These are phyloP conservation scores for Channa maculata DNA, from an alignment of 2,113 vertebrate genomes.

Conservation along the genomic window DNA sequence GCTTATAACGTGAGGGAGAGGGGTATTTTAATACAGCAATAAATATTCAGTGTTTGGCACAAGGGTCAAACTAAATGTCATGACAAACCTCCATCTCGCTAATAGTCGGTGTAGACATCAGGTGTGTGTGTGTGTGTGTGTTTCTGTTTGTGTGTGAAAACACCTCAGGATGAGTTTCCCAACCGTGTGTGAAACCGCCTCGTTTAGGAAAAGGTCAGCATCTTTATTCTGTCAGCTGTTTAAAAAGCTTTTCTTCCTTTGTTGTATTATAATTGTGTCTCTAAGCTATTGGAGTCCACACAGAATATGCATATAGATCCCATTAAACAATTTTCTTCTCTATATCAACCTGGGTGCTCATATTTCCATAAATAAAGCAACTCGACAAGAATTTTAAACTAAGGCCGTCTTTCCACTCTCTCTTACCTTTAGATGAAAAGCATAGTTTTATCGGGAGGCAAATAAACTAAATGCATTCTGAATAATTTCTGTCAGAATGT, in stretches of 20 bases:
- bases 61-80: slow-evolving; percentile 76
- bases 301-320: slow-evolving; percentile 30
- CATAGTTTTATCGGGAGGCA: background rate
- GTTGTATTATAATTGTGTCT: slow-evolving; percentile 64
- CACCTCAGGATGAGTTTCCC: slow-evolving; percentile 48
- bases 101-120: slow-evolving; percentile 44
- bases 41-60: slow-evolving; percentile 76
- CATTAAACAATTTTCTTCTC: slow-evolving; percentile 34
- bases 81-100: slow-evolving; percentile 57
- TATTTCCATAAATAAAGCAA: slow-evolving; percentile 40
- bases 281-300: slow-evolving; percentile 19
- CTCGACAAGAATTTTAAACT: background rate
- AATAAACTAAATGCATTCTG: background rate
- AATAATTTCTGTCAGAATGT: background rate
- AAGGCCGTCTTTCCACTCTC: background rate
- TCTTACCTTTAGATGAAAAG: background rate
- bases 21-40: slow-evolving; percentile 70
- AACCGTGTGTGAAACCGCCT: slow-evolving; percentile 45
- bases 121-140: slow-evolving; percentile 7
- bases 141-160: background rate
- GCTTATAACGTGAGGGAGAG: slow-evolving; percentile 34
- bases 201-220: slow-evolving; percentile 73
- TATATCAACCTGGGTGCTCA: background rate
- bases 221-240: slow-evolving; percentile 41
- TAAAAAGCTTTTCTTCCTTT: slow-evolving; percentile 16